Evolutionary conservation across 2,797 vertebrate species (phyloP).

Genomic region (Rhadinocentrus ornatus): DNA sequence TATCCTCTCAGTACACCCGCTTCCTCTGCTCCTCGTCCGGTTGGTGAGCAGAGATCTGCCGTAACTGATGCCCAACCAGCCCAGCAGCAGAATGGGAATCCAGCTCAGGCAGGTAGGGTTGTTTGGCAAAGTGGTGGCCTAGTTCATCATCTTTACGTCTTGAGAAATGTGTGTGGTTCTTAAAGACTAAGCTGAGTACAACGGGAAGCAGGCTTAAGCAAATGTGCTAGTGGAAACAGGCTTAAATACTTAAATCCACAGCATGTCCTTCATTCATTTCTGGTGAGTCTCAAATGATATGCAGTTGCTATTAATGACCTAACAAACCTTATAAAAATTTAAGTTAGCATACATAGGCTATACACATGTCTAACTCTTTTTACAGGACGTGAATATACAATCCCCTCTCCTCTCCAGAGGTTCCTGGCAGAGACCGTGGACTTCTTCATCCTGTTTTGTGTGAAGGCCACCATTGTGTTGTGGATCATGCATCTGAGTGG

Average conservation of each 20-base stretch:
- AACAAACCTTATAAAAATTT: not conserved
- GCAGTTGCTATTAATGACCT: not conserved
- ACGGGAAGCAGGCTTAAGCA: constrained; percentile 45
- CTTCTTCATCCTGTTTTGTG: constrained; percentile 95
- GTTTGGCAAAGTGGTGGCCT: not conserved
- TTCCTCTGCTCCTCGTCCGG: constrained; percentile 19
- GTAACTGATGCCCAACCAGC: constrained; percentile 44
- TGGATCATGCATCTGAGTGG: constrained; percentile 95
- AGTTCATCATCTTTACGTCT: not conserved
- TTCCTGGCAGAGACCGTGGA: constrained; percentile 96
- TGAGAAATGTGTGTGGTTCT: not conserved
- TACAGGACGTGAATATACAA: constrained; percentile 90
- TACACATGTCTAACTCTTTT: constrained; percentile 19
- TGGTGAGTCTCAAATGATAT: not conserved
- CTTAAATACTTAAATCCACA: constrained; percentile 40
- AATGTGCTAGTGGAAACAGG: constrained; percentile 30
- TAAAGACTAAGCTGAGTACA: constrained; percentile 31
- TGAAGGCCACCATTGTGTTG: constrained; percentile 94
- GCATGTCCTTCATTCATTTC: not conserved
- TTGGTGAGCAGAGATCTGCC: constrained; percentile 43
- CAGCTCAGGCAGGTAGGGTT: constrained; percentile 79
- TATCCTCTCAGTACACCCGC: constrained; percentile 43
- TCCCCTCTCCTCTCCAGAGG: constrained; percentile 92
- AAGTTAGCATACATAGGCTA: not conserved
- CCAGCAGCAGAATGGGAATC: constrained; percentile 71